Percentiles rank a stretch among this genome's conserved stretches.
Conservation (phyloP, 1,140 invertebrate species). For the Cydia amplana region DNA sequence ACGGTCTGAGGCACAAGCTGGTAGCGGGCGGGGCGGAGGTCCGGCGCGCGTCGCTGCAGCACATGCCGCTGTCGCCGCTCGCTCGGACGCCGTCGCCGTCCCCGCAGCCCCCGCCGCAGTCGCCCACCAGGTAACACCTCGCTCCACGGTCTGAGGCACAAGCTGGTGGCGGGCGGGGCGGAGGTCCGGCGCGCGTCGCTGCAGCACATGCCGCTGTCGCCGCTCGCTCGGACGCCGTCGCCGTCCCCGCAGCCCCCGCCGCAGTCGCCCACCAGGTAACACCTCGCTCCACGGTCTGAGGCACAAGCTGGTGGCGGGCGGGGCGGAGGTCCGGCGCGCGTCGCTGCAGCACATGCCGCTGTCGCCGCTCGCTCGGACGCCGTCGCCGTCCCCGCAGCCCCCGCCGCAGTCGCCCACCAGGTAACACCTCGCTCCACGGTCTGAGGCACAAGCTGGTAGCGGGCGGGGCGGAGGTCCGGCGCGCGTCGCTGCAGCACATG, state of each 20-base stretch:
- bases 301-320: conserved; percentile 86
- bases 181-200: conserved; percentile 93
- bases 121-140: conserved; percentile 81
- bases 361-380: conserved; percentile 96
- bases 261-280: conserved; percentile 78
- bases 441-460: conserved; percentile 92
- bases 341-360: conserved; percentile 97
- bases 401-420: conserved; percentile 83
- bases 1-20: conserved; percentile 96
- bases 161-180: conserved; percentile 82
- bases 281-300: conserved; percentile 96
- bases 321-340: conserved; percentile 89
- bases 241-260: conserved; percentile 93
- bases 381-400: conserved; percentile 94
- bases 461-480: conserved; percentile 83
- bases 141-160: conserved; percentile 96
- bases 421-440: conserved; percentile 91
- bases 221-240: conserved; percentile 95
- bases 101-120: conserved; percentile 90
- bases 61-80: conserved; percentile 97
- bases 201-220: conserved; percentile 97
- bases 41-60: conserved; percentile 95
- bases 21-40: conserved; percentile 80
- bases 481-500: conserved; percentile 97
- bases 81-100: conserved; percentile 96